These are phyloP conservation scores for Nephrotoma appendiculata DNA, from an alignment of 2,888 invertebrate species.

Conservation along the genomic window DNA sequence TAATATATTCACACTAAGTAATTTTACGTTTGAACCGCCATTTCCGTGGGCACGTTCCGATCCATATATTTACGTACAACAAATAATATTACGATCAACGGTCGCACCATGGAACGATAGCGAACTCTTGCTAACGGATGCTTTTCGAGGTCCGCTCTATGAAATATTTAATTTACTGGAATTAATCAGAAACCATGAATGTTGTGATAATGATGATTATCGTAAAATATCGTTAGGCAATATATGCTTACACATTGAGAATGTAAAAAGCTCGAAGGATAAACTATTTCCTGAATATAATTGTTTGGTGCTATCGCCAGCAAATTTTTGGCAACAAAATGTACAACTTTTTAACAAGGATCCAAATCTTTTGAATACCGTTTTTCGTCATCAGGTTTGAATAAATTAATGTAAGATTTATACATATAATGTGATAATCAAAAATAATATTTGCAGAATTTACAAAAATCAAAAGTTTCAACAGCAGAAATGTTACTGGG, in stretches of 20 bases:
- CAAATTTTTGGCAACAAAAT: slow-evolving; percentile 85
- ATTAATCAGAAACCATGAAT: slow-evolving; percentile 70
- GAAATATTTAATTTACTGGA: slow-evolving; percentile 81
- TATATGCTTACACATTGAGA: slow-evolving; percentile 74
- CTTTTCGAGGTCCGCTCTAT: slow-evolving; percentile 78
- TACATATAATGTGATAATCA: neutral
- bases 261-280: slow-evolving; percentile 51
- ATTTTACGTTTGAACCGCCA: slow-evolving; percentile 28
- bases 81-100: slow-evolving; percentile 57
- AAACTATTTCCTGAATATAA: slow-evolving; percentile 76
- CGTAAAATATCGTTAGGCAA: slow-evolving; percentile 62
- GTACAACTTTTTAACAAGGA: slow-evolving; percentile 64
- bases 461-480: slow-evolving; percentile 72
- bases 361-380: slow-evolving; percentile 62
- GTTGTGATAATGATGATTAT: slow-evolving; percentile 35
- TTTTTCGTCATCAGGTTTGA: slow-evolving; percentile 67
- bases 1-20: slow-evolving; percentile 19
- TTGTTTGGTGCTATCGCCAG: slow-evolving; percentile 83
- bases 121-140: slow-evolving; percentile 71
- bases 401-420: neutral
- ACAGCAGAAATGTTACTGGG: slow-evolving; percentile 86
- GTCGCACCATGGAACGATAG: slow-evolving; percentile 73
- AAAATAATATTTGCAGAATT: slow-evolving; percentile 38
- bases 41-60: slow-evolving; percentile 45
- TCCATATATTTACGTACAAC: slow-evolving; percentile 55